These are phyloP conservation scores for Drosophila nigritarsus DNA, from an alignment of 2,888 invertebrate species.

Conservation along the genomic window DNA sequence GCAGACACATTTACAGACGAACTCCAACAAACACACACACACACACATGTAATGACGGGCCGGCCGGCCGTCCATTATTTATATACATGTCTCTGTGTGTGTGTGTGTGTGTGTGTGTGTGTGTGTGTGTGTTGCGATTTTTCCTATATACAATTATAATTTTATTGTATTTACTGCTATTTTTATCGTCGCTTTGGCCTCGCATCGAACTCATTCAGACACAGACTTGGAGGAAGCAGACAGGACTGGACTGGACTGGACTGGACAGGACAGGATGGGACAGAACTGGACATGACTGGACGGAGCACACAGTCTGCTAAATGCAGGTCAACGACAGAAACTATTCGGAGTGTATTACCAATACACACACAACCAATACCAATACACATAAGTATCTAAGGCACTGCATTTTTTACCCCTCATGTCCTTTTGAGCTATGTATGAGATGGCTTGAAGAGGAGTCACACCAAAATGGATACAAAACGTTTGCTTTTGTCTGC, in stretches of 20 bases:
- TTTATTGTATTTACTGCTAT: conserved; percentile 83
- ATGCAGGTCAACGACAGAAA: conserved; percentile 83
- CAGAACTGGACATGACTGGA: conserved; percentile 10
- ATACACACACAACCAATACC: conserved; percentile 49
- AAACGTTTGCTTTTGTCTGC: conserved; percentile 63
- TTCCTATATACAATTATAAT: conserved; percentile 82
- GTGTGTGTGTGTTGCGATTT: conserved; percentile 61
- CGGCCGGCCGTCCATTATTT: conserved; percentile 49
- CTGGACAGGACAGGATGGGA: background rate
- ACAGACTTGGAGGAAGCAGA: conserved; percentile 47
- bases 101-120: conserved; percentile 39
- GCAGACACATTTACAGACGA: conserved; percentile 37
- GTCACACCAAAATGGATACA: conserved; percentile 45
- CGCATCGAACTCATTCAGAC: conserved; percentile 74
- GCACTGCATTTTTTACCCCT: conserved; percentile 27
- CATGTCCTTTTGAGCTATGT: conserved; percentile 61
- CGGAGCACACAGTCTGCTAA: conserved; percentile 64
- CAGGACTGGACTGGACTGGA: conserved; percentile 21
- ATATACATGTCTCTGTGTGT: conserved; percentile 30
- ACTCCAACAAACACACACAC: conserved; percentile 35
- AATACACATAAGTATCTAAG: conserved; percentile 24
- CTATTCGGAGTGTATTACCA: conserved; percentile 62
- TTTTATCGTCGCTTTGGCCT: conserved; percentile 81
- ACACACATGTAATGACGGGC: conserved; percentile 46
- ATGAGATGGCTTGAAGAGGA: conserved; percentile 54